phyloP scores from a whole-genome alignment of 1,140 invertebrate genomes.

The Andricus grossulariae region DNA sequence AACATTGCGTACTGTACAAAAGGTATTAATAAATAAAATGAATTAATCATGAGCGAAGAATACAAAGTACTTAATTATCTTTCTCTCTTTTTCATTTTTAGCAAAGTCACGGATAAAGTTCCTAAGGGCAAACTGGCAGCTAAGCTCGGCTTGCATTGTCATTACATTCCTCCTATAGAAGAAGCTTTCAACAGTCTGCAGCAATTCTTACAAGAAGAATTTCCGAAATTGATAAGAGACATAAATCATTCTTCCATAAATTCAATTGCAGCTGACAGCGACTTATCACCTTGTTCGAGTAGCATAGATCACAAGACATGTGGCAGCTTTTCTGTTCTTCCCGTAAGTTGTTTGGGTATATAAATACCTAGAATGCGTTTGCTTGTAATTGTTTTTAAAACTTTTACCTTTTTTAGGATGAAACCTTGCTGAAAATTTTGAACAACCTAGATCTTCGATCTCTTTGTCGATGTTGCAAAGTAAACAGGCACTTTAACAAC shows the following conservation, averaged over 20 bases:
- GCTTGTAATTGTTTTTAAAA: constrained; percentile 31
- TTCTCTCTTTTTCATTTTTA: constrained; percentile 54
- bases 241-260: constrained; percentile 62
- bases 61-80: background rate
- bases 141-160: constrained; percentile 66
- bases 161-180: constrained; percentile 70
- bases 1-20: constrained; percentile 68
- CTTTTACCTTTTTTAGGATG: constrained; percentile 77
- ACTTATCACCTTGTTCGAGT: constrained; percentile 32
- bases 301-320: constrained; percentile 54
- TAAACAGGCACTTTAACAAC: constrained; percentile 85
- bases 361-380: background rate
- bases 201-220: constrained; percentile 73
- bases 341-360: constrained; percentile 59
- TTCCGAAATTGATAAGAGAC: constrained; percentile 69
- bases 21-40: constrained; percentile 55
- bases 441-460: constrained; percentile 80
- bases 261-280: constrained; percentile 46
- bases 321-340: constrained; percentile 70
- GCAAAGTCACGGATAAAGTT: constrained; percentile 67
- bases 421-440: constrained; percentile 85
- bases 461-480: constrained; percentile 84
- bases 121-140: constrained; percentile 66
- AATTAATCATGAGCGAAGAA: background rate
- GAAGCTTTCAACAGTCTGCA: constrained; percentile 71